Evolutionary conservation across 2,888 invertebrate species (phyloP), one percentile per base, ranked within the genome.

Genomic region (Spialia ferax): DNA sequence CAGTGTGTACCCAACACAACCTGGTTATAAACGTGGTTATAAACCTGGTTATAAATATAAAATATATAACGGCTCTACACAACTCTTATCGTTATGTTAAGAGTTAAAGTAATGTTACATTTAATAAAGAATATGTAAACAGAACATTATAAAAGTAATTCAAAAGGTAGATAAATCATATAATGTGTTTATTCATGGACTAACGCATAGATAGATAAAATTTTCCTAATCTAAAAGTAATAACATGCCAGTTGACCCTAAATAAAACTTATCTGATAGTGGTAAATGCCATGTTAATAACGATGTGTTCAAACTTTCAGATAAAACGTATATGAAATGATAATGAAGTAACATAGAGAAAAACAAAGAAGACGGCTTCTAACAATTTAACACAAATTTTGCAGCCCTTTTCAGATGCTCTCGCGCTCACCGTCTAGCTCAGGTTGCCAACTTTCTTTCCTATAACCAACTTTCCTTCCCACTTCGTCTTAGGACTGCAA

Each of bases 221-320:
- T 18, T 2, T 13, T 4, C 35, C 32, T 48, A 61, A 61, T 50
- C 32, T 61, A 32, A 15, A 15, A 32, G 20, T 20, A 48, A 22
- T 50, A 61, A 50, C 48, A 20, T 32, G 20, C 32, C 48, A 61
- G 20, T 48, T 32, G 32, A 56, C 32, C 29, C 50, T 35, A n/a
- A 61, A 22, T 15, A 48, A 29, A 18, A 20, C 32, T 50, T 61
- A 61, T 61, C 48, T 50, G 35, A 61, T 50, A 61, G 32, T 11
- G 26, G 20, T 45, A 50, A 61, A 61, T 61, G 32, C 2, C 48
- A 50, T 15, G 18, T 48, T 50, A 11, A 29, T 60, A 48, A 48
- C 26, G 26, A 23, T n/a, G 48, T 60, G 48, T 26, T 29, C 2
- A 20, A 48, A 48, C 45, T 32, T 45, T 26, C 29, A 48, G 29